phyloP scores from a whole-genome alignment of 1,140 invertebrate genomes.

The Melipona quadrifasciata region DNA sequence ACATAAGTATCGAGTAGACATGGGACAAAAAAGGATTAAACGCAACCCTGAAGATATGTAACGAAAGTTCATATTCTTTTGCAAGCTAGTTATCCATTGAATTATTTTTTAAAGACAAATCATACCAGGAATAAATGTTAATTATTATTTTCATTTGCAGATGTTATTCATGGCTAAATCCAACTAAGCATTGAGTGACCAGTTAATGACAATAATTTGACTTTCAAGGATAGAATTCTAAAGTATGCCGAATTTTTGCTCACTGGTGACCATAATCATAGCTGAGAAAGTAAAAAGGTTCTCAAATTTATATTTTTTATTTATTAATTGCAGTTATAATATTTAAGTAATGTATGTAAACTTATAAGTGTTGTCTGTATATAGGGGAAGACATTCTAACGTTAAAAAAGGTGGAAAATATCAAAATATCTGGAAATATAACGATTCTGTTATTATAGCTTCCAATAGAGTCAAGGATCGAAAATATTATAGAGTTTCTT shows the following conservation, averaged over 20 bases:
- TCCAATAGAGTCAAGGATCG: too few relatives aligned
- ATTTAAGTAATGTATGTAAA: background rate
- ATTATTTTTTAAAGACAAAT: background rate
- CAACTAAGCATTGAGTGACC: background rate
- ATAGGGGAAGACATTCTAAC: background rate
- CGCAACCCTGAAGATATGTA: background rate
- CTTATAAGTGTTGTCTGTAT: background rate
- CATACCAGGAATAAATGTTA: background rate
- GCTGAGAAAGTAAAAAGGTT: background rate
- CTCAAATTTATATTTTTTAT: background rate
- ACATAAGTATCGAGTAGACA: background rate
- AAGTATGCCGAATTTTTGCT: background rate
- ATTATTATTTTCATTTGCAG: constrained; percentile 50
- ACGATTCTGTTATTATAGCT: background rate
- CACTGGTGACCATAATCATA: background rate
- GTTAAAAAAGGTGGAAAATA: background rate
- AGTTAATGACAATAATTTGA: background rate
- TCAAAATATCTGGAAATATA: background rate
- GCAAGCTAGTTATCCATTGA: constrained; percentile 1
- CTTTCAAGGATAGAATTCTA: background rate
- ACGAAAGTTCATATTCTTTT: constrained; percentile 36
- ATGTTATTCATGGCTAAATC: background rate
- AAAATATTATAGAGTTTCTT: too few relatives aligned
- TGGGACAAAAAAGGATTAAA: background rate
- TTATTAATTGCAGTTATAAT: background rate